These are phyloP conservation scores for Agrilus mali DNA, from an alignment of 2,888 invertebrate genomes.

Conservation along the genomic window DNA sequence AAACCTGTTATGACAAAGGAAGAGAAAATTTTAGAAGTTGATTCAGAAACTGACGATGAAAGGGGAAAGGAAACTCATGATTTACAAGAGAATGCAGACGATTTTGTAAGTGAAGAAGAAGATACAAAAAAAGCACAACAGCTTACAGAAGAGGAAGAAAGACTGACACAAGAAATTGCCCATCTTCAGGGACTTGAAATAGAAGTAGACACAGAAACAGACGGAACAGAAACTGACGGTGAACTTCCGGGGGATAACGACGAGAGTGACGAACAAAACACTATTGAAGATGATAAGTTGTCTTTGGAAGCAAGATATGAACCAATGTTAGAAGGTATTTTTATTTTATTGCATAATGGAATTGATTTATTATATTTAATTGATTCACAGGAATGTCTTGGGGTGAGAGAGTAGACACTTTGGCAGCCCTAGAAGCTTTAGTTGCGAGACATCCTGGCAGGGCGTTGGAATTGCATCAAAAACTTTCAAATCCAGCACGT, in stretches of 20 bases:
- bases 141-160: constrained; percentile 63
- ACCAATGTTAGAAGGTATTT: constrained; percentile 47
- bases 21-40: constrained; percentile 33
- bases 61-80: constrained; percentile 23
- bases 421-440: constrained; percentile 64
- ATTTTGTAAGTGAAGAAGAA: constrained; percentile 44
- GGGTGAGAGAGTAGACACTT: constrained; percentile 73
- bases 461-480: constrained; percentile 85
- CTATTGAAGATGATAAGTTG: constrained; percentile 25
- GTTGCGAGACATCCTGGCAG: constrained; percentile 86
- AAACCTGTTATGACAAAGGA: constrained; percentile 9
- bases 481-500: constrained; percentile 83
- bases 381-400: constrained; percentile 51
- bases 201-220: constrained; percentile 70
- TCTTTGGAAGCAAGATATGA: constrained; percentile 57
- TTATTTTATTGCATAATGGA: constrained; percentile 20
- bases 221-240: constrained; percentile 64
- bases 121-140: constrained; percentile 53
- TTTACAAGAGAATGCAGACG: constrained; percentile 43
- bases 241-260: constrained; percentile 40
- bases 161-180: constrained; percentile 61
- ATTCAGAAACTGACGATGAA: constrained; percentile 48
- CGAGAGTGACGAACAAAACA: constrained; percentile 19
- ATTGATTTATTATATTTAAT: constrained; percentile 16
- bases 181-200: constrained; percentile 61